Evolutionary conservation across 2,797 vertebrate genomes (phyloP), one percentile per base, ranked within the genome.

Genomic region (Erpetoichthys calabaricus): DNA sequence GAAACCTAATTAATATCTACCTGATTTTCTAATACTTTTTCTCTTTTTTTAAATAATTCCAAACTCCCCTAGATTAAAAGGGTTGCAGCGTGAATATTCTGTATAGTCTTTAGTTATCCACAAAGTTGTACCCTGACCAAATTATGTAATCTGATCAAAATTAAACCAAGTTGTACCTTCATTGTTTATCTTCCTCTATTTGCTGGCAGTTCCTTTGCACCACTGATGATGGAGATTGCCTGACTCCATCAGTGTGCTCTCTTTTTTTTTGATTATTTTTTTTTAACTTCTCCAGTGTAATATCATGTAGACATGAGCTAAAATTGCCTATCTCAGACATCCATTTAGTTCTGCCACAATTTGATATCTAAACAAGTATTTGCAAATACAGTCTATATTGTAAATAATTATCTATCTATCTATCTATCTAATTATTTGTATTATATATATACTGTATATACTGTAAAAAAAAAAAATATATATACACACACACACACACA

Each of bases 241-340:
- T 63, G 59, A 56, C 55, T 65, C 66, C 62, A 68, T 70, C 68
- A 68, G 56, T 62, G 62, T 64, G 68, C 64, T 42, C 25, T 57
- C 10, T 43, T 47, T 44, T 51, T n/a, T n/a, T n/a, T n/a, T n/a
- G n/a, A n/a, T n/a, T n/a, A n/a, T n/a, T n/a, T 25, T 25, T 25
- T 25, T 25, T 25, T 1, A 25, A 25, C 2, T 25, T 42, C 41
- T 6, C 3, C n/a, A 49, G 47, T 4, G 4, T 51, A 49, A 58
- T 51, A 64, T 56, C 68, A 64, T 70, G 63, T 51, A 54, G 66
- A 60, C 53, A 67, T 71, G 67, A 55, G 45, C 41, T 45, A 45
- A 42, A 56, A 62, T 56, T 54, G 41, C 47, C 52, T 46, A 43
- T 9, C 42, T 8, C 50, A 55, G 45, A 53, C 42, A 47, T 45